Percentiles rank a stretch among this genome's conserved stretches.
Conservation (phyloP, 2,797 vertebrate species). For the Halcyon leucocephala region DNA sequence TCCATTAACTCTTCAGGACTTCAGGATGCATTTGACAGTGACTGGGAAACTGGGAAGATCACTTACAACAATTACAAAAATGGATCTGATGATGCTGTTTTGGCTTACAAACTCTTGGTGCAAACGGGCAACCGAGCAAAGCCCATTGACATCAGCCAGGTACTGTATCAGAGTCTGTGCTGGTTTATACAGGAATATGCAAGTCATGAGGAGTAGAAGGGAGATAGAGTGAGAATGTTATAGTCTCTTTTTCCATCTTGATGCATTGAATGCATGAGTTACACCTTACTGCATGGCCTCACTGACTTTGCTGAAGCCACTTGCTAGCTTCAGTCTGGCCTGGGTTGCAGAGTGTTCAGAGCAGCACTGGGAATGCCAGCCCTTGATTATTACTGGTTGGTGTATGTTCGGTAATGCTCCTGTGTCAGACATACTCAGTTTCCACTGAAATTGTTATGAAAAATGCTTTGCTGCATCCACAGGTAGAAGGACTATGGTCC, state of each 20-base stretch:
- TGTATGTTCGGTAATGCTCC: background rate
- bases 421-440: background rate
- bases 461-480: background rate
- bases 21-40: slow-evolving; percentile 94
- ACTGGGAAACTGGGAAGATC: slow-evolving; percentile 93
- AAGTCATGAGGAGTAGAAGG: background rate
- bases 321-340: background rate
- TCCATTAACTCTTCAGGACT: slow-evolving; percentile 82
- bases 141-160: slow-evolving; percentile 91
- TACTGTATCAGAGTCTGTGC: slow-evolving; percentile 45
- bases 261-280: background rate
- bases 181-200: background rate
- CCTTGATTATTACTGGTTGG: background rate
- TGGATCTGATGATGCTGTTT: slow-evolving; percentile 91
- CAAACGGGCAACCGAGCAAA: slow-evolving; percentile 95
- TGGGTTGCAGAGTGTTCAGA: background rate
- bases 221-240: background rate
- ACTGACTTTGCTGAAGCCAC: background rate
- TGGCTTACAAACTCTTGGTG: slow-evolving; percentile 96
- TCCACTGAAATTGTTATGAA: background rate
- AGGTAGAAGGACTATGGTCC: background rate
- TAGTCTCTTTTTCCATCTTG: background rate
- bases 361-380: background rate
- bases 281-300: background rate
- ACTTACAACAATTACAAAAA: slow-evolving; percentile 90